phyloP scores from a whole-genome alignment of 1,140 invertebrate genomes.

The Megalopta genalis region DNA sequence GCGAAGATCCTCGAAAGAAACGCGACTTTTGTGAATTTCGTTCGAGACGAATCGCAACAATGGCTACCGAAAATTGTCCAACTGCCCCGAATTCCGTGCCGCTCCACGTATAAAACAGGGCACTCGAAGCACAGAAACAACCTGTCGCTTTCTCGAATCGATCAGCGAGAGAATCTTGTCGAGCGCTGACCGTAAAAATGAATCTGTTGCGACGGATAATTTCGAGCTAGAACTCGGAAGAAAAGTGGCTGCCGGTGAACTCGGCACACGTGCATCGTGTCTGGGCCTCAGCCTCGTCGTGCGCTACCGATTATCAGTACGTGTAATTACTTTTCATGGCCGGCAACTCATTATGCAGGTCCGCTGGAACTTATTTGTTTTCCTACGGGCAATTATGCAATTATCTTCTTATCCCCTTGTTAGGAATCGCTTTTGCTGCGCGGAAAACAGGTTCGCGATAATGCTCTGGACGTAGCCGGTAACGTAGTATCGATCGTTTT shows the following conservation, averaged over 20 bases:
- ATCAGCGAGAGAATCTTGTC: too few relatives aligned
- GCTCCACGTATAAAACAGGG: too few relatives aligned
- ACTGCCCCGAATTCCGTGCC: too few relatives aligned
- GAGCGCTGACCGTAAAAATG: neutral
- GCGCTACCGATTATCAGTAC: slow-evolving; percentile 48
- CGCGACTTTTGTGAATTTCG: too few relatives aligned
- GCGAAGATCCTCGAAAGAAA: too few relatives aligned
- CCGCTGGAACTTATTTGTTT: slow-evolving; percentile 64
- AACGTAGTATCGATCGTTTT: slow-evolving; percentile 44
- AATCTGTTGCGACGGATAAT: neutral
- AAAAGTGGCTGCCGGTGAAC: neutral
- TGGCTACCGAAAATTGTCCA: too few relatives aligned
- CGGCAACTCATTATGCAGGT: slow-evolving; percentile 49
- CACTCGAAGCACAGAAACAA: too few relatives aligned
- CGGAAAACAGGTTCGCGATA: slow-evolving; percentile 54
- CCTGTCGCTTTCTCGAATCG: too few relatives aligned
- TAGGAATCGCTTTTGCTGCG: slow-evolving; percentile 38
- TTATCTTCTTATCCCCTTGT: slow-evolving; percentile 61
- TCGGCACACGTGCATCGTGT: slow-evolving; percentile 1
- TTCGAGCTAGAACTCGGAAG: neutral
- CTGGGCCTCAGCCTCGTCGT: slow-evolving; percentile 10
- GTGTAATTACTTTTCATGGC: slow-evolving; percentile 54
- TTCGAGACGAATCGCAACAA: too few relatives aligned
- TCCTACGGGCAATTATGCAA: slow-evolving; percentile 70
- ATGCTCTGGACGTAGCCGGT: slow-evolving; percentile 28